phyloP scores from a whole-genome alignment of 2,888 invertebrate species.

The Nephrotoma flavescens region DNA sequence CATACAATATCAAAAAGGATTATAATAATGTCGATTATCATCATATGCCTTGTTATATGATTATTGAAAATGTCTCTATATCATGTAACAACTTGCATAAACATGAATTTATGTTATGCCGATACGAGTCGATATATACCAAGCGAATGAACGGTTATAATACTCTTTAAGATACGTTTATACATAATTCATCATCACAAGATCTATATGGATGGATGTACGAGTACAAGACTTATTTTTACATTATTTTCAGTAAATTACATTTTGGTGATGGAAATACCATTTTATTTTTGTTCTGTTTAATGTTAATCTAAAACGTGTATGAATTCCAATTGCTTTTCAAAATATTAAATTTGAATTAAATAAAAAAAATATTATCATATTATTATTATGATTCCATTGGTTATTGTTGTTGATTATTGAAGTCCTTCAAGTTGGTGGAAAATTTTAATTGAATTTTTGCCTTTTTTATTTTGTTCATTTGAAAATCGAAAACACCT shows the following conservation, averaged over 20 bases:
- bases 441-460: neutral
- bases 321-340: slow-evolving; percentile 1
- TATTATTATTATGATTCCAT: neutral
- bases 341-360: neutral
- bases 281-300: neutral
- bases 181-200: neutral
- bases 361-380: neutral
- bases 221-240: neutral
- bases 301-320: slow-evolving; percentile 2
- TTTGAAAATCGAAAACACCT: neutral
- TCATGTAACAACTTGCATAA: neutral
- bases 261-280: slow-evolving; percentile 2
- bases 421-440: neutral
- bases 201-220: neutral
- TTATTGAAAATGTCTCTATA: neutral
- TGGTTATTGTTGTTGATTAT: neutral
- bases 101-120: neutral
- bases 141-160: neutral
- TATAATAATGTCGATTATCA: neutral
- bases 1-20: neutral
- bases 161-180: neutral
- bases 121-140: neutral
- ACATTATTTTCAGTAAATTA: slow-evolving; percentile 2
- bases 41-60: neutral
- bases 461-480: neutral